phyloP scores from a whole-genome alignment of 2,797 vertebrate species.

The Scolopax rusticola region DNA sequence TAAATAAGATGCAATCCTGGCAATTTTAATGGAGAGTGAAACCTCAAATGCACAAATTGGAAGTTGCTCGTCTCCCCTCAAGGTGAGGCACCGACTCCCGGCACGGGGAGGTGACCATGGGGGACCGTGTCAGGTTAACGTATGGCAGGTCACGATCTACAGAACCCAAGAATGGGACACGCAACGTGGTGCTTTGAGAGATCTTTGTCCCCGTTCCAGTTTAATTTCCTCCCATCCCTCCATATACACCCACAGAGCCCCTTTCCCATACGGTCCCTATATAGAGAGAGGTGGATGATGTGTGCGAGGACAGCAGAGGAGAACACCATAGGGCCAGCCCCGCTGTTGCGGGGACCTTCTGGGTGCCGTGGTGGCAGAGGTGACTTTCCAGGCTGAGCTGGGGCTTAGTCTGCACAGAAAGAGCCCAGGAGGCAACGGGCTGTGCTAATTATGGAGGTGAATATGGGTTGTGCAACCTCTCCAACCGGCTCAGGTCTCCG shows the following conservation, averaged over 20 bases:
- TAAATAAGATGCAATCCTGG: slow-evolving; percentile 54
- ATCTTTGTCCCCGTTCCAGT: slow-evolving; percentile 57
- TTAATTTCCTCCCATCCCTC: slow-evolving; percentile 49
- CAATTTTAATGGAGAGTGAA: slow-evolving; percentile 46
- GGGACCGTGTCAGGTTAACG: not conserved
- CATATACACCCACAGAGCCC: not conserved
- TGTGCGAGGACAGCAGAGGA: not conserved
- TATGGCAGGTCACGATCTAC: not conserved
- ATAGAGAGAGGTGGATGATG: not conserved
- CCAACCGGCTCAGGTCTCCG: not conserved
- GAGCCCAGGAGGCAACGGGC: not conserved
- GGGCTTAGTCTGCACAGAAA: not conserved
- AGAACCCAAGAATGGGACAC: not conserved
- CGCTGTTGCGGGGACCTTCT: not conserved
- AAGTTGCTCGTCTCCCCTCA: slow-evolving; percentile 9
- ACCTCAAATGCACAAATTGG: slow-evolving; percentile 47
- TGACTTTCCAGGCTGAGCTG: not conserved
- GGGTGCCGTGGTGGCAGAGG: not conserved
- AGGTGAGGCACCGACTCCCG: not conserved
- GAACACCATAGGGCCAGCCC: not conserved
- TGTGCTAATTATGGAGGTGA: slow-evolving; percentile 58
- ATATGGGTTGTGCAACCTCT: slow-evolving; percentile 24
- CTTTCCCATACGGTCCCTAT: slow-evolving; percentile 19
- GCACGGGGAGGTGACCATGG: not conserved
- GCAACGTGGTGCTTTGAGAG: not conserved